Evolutionary conservation across 2,797 vertebrate species (phyloP).

Genomic region (Garrulus glandarius): DNA sequence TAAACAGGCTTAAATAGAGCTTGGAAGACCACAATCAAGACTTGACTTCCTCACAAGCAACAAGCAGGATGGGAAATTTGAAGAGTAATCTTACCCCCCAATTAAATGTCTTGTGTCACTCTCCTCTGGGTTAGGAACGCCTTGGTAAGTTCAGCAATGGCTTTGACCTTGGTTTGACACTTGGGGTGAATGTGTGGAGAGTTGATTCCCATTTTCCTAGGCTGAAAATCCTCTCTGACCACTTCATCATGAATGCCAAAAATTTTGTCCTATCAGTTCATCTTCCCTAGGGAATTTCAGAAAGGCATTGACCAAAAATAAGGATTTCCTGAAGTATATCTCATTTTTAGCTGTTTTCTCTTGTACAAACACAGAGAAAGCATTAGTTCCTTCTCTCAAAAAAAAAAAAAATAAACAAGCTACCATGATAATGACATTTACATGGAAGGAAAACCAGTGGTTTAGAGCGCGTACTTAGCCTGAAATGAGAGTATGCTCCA

Average conservation of each 20-base stretch:
- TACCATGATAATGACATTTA: neutral
- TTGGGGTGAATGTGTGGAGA: rapidly evolving
- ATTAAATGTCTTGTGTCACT: neutral
- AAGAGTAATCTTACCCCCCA: neutral
- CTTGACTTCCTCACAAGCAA: neutral
- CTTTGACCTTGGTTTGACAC: neutral
- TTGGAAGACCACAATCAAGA: neutral
- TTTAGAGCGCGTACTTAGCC: neutral
- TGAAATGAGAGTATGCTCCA: neutral
- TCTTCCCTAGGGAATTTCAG: neutral
- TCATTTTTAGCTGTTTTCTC: neutral
- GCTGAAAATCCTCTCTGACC: neutral
- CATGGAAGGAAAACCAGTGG: rapidly evolving
- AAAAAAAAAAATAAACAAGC: neutral
- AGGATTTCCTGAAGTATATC: neutral
- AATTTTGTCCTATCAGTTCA: neutral
- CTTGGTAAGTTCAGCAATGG: neutral
- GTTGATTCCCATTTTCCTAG: neutral
- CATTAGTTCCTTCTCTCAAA: rapidly evolving
- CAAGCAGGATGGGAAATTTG: neutral
- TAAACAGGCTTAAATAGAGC: rapidly evolving
- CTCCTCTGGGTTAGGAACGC: neutral
- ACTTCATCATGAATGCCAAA: neutral
- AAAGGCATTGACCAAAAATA: neutral
- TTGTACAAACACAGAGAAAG: neutral